A percentile compares a stretch with the other conserved stretches of the same genome.
Evolutionary conservation across 2,113 vertebrate species (phyloP).

Genomic region (Gila orcuttii): DNA sequence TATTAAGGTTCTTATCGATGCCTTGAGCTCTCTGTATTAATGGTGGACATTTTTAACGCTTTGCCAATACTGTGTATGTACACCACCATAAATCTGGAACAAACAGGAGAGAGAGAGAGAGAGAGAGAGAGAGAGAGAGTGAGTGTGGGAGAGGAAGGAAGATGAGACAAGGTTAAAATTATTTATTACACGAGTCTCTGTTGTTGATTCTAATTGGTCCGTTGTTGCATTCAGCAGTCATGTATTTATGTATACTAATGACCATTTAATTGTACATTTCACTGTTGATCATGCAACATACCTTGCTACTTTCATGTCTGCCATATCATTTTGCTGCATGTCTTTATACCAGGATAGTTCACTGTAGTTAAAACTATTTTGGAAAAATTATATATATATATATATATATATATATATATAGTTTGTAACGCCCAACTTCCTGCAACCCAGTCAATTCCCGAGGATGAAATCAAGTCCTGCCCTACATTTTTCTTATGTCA

Average conservation of each 20-base stretch:
- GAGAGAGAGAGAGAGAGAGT: conserved; percentile 62
- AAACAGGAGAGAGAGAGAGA: conserved; percentile 65
- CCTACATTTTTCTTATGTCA: no score
- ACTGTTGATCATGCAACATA: background rate
- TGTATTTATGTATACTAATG: conserved; percentile 2
- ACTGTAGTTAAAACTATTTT: background rate
- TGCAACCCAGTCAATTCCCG: no score
- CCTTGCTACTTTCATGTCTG: background rate
- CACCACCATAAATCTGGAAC: conserved; percentile 73
- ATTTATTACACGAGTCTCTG: conserved; percentile 15
- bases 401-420: no score
- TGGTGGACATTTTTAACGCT: conserved; percentile 82
- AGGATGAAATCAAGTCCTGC: no score
- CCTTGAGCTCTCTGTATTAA: conserved; percentile 78
- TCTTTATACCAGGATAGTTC: background rate
- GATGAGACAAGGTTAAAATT: conserved; percentile 26
- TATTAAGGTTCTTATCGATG: conserved; percentile 82
- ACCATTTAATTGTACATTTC: background rate
- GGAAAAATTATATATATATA: background rate
- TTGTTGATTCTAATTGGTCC: background rate
- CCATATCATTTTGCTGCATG: background rate
- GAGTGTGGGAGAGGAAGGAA: conserved; percentile 56
- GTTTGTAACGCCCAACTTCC: no score
- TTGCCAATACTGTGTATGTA: conserved; percentile 79
- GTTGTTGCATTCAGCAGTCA: background rate